Percentiles rank a stretch among this genome's conserved stretches.
Conservation (phyloP, 2,888 invertebrate genomes). For the Antheraea assamensis region DNA sequence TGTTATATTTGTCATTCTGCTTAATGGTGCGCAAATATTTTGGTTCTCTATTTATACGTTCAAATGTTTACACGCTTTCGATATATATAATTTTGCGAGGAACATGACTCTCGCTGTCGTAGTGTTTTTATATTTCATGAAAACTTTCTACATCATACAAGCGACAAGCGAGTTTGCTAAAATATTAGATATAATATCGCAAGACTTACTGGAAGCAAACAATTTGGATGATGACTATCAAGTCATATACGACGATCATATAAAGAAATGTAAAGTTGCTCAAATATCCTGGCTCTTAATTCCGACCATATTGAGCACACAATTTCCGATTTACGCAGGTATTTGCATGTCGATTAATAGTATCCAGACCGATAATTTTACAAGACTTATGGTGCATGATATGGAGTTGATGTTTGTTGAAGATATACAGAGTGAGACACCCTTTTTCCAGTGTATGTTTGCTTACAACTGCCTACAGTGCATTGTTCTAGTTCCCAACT, state of each 20-base stretch:
- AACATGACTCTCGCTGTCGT: slow-evolving; percentile 56
- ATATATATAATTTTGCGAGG: slow-evolving; percentile 56
- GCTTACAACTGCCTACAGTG: slow-evolving; percentile 54
- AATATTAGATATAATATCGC: slow-evolving; percentile 51
- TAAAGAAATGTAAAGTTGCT: slow-evolving; percentile 49
- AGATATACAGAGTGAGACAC: slow-evolving; percentile 58
- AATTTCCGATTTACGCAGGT: slow-evolving; percentile 59
- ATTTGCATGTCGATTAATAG: slow-evolving; percentile 51
- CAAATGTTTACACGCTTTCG: slow-evolving; percentile 47
- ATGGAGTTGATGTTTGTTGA: slow-evolving; percentile 58
- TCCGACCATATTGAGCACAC: slow-evolving; percentile 48
- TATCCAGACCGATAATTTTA: slow-evolving; percentile 48
- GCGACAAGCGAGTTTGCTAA: slow-evolving; percentile 49
- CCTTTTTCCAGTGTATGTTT: slow-evolving; percentile 60
- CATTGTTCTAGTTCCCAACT: slow-evolving; percentile 51
- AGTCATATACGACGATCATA: slow-evolving; percentile 49
- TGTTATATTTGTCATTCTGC: slow-evolving; percentile 35
- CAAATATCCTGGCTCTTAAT: slow-evolving; percentile 57
- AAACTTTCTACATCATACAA: slow-evolving; percentile 52
- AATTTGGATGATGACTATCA: slow-evolving; percentile 52
- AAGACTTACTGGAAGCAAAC: slow-evolving; percentile 55
- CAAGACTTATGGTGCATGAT: slow-evolving; percentile 60
- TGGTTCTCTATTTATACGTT: slow-evolving; percentile 56
- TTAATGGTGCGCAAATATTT: slow-evolving; percentile 49
- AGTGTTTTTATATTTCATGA: slow-evolving; percentile 56